phyloP scores from a whole-genome alignment of 92 coral and sea anemone species.

The Anthopleura xanthogrammica region DNA sequence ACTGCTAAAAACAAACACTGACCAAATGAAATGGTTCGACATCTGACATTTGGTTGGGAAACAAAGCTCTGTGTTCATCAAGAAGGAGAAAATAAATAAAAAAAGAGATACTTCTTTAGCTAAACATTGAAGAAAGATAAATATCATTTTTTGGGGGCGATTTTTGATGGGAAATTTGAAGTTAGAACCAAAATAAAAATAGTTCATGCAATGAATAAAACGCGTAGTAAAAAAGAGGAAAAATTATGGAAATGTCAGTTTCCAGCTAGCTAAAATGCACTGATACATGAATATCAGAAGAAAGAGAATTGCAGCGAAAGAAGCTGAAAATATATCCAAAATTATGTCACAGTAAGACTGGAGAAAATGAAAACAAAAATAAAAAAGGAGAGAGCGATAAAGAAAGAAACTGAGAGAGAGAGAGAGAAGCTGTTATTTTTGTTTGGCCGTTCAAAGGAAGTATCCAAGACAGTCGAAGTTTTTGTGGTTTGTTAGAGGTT shows the following conservation, averaged over 20 bases:
- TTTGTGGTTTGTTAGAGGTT: background rate
- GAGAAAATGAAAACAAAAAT: background rate
- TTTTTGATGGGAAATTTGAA: no score
- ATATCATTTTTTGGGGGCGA: background rate
- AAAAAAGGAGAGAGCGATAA: background rate
- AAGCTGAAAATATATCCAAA: no score
- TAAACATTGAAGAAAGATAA: background rate
- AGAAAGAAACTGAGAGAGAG: no score
- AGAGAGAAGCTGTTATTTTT: no score
- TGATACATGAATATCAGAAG: no score
- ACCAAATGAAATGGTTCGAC: background rate
- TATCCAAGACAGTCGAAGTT: background rate
- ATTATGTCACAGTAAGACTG: background rate
- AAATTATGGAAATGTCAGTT: no score
- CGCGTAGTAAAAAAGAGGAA: no score
- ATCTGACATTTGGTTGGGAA: background rate
- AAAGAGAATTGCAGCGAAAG: no score
- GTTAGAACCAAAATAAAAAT: no score
- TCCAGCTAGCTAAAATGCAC: no score
- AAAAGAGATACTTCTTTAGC: background rate
- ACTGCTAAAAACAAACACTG: background rate
- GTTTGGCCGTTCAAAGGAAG: background rate
- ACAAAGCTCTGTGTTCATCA: background rate
- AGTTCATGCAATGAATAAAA: no score
- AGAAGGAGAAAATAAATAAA: background rate